A percentile compares a stretch with the other conserved stretches of the same genome.
Conservation (phyloP, 2,888 invertebrate species). For the Aplocera efformata region DNA sequence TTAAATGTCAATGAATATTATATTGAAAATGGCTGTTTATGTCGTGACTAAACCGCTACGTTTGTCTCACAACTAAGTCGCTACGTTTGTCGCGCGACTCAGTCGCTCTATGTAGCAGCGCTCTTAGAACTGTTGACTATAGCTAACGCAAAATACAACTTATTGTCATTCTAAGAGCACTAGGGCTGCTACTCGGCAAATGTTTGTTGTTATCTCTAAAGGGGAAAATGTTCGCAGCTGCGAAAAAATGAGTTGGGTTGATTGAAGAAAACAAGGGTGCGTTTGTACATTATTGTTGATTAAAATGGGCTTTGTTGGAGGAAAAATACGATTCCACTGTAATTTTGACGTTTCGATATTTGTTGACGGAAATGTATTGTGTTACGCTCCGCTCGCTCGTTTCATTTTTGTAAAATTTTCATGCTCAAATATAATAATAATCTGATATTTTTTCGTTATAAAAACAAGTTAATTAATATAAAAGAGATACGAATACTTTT, state of each 20-base stretch:
- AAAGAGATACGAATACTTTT: too few species aligned
- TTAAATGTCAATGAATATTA: too few species aligned
- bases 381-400: too few species aligned
- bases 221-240: conserved; percentile 17
- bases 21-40: too few species aligned
- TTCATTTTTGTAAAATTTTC: too few species aligned
- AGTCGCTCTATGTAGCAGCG: too few species aligned
- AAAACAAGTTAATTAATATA: too few species aligned
- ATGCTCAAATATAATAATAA: too few species aligned
- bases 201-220: conserved; percentile 14
- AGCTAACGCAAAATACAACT: conserved; percentile 31
- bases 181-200: conserved; percentile 11
- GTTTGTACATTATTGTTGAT: conserved; percentile 12
- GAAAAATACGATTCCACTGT: background rate
- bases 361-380: background rate
- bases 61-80: too few species aligned
- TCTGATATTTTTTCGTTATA: too few species aligned
- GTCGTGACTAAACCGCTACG: too few species aligned
- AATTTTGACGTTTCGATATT: background rate
- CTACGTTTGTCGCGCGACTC: too few species aligned
- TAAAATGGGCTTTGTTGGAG: conserved; percentile 10
- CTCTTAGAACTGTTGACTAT: conserved; percentile 7
- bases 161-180: conserved; percentile 40
- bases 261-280: conserved; percentile 14
- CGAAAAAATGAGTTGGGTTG: conserved; percentile 13